phyloP scores from a whole-genome alignment of 1,140 invertebrate genomes.

The Drosophila quadrilineata region DNA sequence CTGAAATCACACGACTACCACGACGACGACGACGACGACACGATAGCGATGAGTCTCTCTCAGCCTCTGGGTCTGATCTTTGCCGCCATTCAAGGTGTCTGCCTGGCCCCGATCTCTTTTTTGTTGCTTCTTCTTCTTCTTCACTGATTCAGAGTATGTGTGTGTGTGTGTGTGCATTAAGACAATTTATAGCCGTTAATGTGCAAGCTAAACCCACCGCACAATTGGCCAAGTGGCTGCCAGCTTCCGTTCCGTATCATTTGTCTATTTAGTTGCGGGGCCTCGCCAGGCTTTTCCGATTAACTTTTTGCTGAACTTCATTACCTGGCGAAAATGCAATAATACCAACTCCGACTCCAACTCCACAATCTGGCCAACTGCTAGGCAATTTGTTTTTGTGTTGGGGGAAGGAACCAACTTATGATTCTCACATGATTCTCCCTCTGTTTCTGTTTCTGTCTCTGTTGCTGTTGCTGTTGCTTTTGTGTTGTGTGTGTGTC shows the following conservation, averaged over 20 bases:
- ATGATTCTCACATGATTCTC: conserved; percentile 24
- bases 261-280: conserved; percentile 79
- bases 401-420: conserved; percentile 50
- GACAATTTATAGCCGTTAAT: conserved; percentile 80
- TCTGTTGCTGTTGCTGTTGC: conserved; percentile 1
- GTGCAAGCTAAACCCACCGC: conserved; percentile 74
- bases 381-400: conserved; percentile 58
- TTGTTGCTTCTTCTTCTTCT: neutral
- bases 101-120: conserved; percentile 25
- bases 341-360: conserved; percentile 28
- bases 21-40: neutral
- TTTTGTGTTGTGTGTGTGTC: no score
- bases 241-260: conserved; percentile 79
- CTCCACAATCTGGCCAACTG: conserved; percentile 12
- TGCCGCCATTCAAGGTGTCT: conserved; percentile 76
- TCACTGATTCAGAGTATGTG: conserved; percentile 27
- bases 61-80: conserved; percentile 70
- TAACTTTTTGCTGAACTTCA: conserved; percentile 79
- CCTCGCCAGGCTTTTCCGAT: conserved; percentile 76
- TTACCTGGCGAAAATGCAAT: conserved; percentile 75
- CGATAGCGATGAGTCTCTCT: conserved; percentile 25
- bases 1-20: conserved; percentile 33
- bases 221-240: conserved; percentile 63
- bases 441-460: conserved; percentile 1
- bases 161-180: conserved; percentile 57